A percentile compares a stretch with the other conserved stretches of the same genome.
These are phyloP conservation scores for Amorpha juglandis DNA, from an alignment of 2,888 invertebrate genomes.

Conservation along the genomic window DNA sequence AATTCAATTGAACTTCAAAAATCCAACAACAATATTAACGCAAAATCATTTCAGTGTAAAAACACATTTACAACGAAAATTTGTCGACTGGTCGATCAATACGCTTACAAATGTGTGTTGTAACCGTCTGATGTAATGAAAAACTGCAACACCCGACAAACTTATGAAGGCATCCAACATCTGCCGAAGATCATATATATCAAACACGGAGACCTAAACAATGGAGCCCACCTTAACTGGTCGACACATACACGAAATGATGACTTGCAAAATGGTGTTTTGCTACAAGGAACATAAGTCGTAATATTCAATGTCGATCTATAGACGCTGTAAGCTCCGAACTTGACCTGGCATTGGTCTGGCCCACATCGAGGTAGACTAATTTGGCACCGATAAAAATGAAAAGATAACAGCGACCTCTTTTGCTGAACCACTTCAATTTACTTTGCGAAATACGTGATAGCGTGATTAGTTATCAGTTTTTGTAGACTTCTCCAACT, in stretches of 20 bases:
- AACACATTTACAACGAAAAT: neutral
- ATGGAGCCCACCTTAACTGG: neutral
- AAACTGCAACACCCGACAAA: neutral
- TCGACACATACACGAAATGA: neutral
- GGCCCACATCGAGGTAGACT: conserved; percentile 45
- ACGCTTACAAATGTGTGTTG: neutral
- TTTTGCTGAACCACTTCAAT: conserved; percentile 34
- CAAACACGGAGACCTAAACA: neutral
- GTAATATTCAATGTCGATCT: neutral
- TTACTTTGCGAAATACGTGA: conserved; percentile 36
- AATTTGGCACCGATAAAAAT: conserved; percentile 50
- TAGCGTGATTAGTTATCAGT: neutral
- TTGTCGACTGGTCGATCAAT: conserved; percentile 5
- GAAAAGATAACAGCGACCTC: conserved; percentile 37
- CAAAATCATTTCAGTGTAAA: neutral
- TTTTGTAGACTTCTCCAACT: neutral
- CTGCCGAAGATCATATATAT: neutral
- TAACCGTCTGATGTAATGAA: neutral
- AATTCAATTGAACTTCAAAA: neutral
- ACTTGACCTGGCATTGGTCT: conserved; percentile 60
- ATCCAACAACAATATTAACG: neutral
- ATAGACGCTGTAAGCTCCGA: conserved; percentile 35
- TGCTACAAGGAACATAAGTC: neutral
- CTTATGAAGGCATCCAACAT: neutral
- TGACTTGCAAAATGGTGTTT: neutral